These are phyloP conservation scores for Kuschelorhynchus macadamiae DNA, from an alignment of 2,888 invertebrate species.

Conservation along the genomic window DNA sequence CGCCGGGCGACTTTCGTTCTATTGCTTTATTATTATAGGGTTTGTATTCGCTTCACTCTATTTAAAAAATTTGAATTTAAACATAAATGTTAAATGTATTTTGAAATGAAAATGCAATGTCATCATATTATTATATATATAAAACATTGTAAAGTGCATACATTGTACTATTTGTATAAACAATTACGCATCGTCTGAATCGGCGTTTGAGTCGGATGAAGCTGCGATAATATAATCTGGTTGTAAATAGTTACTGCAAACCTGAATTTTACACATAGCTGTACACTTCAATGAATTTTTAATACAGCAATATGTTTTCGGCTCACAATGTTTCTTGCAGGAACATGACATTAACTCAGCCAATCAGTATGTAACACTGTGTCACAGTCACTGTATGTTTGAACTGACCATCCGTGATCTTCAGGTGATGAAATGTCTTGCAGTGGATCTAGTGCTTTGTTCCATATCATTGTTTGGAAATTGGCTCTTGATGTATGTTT, in stretches of 20 bases:
- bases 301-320: not conserved
- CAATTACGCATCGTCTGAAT: constrained; percentile 14
- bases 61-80: not conserved
- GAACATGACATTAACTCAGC: constrained; percentile 28
- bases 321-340: constrained; percentile 27
- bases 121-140: not conserved
- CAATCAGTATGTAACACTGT: constrained; percentile 26
- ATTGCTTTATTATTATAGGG: not conserved
- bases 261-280: constrained; percentile 22
- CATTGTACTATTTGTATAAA: not conserved
- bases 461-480: constrained; percentile 25
- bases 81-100: constrained; percentile 1
- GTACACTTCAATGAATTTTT: constrained; percentile 27
- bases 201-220: constrained; percentile 1
- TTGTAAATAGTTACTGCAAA: constrained; percentile 31
- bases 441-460: constrained; percentile 30
- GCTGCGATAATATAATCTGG: constrained; percentile 16
- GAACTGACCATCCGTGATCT: constrained; percentile 24
- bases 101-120: not conserved
- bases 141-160: not conserved
- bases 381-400: constrained; percentile 27
- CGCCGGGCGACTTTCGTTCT: not conserved
- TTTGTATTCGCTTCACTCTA: no score
- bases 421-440: constrained; percentile 30
- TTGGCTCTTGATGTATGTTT: constrained; percentile 30